Evolutionary conservation across 2,797 vertebrate species (phyloP), one percentile per base, ranked within the genome.

Genomic region (Thaleichthys pacificus): DNA sequence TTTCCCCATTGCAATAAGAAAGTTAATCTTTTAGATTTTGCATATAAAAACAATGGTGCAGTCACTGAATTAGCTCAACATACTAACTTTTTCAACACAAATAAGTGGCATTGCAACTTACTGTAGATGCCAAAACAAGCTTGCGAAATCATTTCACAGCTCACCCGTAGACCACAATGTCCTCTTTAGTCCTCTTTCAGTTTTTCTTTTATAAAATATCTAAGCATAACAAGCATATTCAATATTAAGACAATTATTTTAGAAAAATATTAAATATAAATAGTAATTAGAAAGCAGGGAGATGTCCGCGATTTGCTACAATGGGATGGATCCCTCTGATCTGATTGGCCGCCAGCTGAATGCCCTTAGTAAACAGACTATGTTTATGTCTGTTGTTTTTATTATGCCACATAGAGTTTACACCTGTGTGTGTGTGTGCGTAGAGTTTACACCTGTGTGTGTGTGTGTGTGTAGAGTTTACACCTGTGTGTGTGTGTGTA

Each of bases 181-280:
- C 76, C 75, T 70, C 70, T 70, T 70, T 65, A 69, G 69, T 65
- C 35, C 42, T 71, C 61, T 11, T 57, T 26, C 42, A 56, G 11
- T n/a, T 66, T 49, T 58, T 78, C 66, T 42, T 80, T 82, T 84
- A 77, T 71, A 84, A 86, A 86, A 86, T 72, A 77, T 63, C 65
- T 76, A 75, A 76, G 76, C 67, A 74, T 62, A 70, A 67, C 72
- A 75, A 80, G 70, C 42, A 75, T 78, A 77, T 82, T 81, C 77
- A 64, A 85, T 78, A 77, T 70, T 74, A 76, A 80, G 80, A 85
- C 76, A 70, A 68, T 68, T 65, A 84, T 75, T 82, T 88, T 49
- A 78, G 42, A 91, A 91, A 91, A 89, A 89, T 88, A 90, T 77
- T 35, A 51, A 83, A 77, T 89, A 86, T 69, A 91, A 87, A 88